These are phyloP conservation scores for Gila orcuttii DNA, from an alignment of 2,113 vertebrate genomes.

Conservation along the genomic window DNA sequence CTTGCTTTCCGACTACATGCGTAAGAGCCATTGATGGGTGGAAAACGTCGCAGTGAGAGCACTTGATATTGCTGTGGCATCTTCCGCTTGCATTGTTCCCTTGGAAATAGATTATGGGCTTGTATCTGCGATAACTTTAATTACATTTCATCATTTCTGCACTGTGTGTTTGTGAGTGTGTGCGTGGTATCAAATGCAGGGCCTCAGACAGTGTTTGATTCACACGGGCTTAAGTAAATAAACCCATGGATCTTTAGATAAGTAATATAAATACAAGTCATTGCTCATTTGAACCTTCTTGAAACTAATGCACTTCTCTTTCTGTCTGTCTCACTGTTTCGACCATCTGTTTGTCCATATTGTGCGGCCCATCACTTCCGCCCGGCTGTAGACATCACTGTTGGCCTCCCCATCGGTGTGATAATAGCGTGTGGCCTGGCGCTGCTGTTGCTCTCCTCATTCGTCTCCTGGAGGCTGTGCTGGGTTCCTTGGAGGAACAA, in stretches of 20 bases:
- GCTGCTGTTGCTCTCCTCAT: conserved; percentile 86
- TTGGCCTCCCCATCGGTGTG: conserved; percentile 87
- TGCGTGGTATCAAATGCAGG: background rate
- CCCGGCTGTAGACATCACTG: conserved; percentile 82
- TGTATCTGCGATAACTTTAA: conserved; percentile 55
- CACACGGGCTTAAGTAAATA: background rate
- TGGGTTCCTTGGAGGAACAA: conserved; percentile 87
- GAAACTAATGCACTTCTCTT: conserved; percentile 33
- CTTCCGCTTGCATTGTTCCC: conserved; percentile 34
- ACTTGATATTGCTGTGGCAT: conserved; percentile 30
- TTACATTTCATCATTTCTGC: conserved; percentile 53
- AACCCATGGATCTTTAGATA: background rate
- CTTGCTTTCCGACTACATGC: conserved; percentile 36
- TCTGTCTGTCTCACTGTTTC: conserved; percentile 60
- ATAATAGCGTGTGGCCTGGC: conserved; percentile 80
- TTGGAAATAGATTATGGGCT: conserved; percentile 54
- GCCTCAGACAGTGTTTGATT: background rate
- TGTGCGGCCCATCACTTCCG: conserved; percentile 65
- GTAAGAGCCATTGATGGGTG: conserved; percentile 36
- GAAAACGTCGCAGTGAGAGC: conserved; percentile 30
- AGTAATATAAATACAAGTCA: background rate
- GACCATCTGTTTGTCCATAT: conserved; percentile 78
- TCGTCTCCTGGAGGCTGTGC: conserved; percentile 89
- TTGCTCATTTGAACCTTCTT: conserved; percentile 19
- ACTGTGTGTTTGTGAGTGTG: conserved; percentile 9